Conservation (phyloP, 1,140 invertebrate species). For the Parapsyche elsis region DNA sequence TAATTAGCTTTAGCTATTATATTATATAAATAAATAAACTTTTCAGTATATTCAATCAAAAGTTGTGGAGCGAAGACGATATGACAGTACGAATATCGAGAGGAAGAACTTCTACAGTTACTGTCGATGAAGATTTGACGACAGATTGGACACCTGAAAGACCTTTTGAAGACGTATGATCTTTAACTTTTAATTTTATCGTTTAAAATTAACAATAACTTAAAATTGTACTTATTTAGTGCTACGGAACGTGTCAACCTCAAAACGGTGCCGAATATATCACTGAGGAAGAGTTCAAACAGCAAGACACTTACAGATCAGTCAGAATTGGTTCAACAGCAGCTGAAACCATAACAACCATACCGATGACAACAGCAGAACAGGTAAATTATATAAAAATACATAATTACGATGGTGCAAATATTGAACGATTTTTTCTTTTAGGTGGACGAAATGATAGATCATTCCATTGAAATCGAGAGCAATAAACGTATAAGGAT, state of each 20-base stretch:
- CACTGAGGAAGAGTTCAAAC: slow-evolving; percentile 32
- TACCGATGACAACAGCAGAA: slow-evolving; percentile 53
- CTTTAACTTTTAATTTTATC: neutral
- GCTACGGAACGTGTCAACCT: slow-evolving; percentile 47
- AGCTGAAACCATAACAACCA: slow-evolving; percentile 31
- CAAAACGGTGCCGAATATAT: slow-evolving; percentile 17
- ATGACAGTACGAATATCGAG: slow-evolving; percentile 61
- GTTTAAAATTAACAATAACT: neutral
- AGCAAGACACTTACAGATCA: slow-evolving; percentile 50
- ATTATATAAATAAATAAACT: no score
- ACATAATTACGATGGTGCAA: neutral
- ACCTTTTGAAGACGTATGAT: slow-evolving; percentile 87
- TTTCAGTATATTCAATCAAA: slow-evolving; percentile 64
- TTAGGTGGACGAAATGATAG: slow-evolving; percentile 88
- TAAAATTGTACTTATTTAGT: slow-evolving; percentile 40
- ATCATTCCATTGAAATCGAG: slow-evolving; percentile 90
- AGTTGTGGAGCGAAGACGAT: slow-evolving; percentile 70
- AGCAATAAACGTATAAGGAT: slow-evolving; percentile 91
- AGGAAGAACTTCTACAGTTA: slow-evolving; percentile 61
- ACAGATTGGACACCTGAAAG: slow-evolving; percentile 91
- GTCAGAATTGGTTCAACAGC: slow-evolving; percentile 46
- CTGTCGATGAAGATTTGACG: slow-evolving; percentile 79
- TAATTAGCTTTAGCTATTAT: no score
- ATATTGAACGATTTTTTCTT: slow-evolving; percentile 33
- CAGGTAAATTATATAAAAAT: slow-evolving; percentile 40